These are phyloP conservation scores for Nineta flava DNA, from an alignment of 2,888 invertebrate species.

Conservation along the genomic window DNA sequence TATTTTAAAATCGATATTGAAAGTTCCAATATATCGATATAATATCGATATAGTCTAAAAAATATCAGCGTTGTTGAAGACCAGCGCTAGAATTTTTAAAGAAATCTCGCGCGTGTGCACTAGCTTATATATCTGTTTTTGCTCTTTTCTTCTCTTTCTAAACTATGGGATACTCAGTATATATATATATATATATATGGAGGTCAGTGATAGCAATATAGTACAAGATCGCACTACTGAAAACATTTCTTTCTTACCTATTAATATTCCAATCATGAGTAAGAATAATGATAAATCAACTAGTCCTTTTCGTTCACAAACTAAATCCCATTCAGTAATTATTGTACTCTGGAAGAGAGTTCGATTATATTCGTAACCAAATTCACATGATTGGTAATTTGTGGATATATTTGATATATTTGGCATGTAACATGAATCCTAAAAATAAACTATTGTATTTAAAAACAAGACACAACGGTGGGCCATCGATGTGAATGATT, in stretches of 20 bases:
- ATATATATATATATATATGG: no score
- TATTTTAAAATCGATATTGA: no score
- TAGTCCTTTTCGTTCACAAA: conserved; percentile 39
- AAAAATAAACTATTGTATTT: conserved; percentile 19
- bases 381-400: conserved; percentile 15
- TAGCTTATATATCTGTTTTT: no score
- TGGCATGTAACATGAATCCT: conserved; percentile 17
- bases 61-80: no score
- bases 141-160: no score
- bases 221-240: no score
- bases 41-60: no score
- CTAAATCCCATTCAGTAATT: conserved; percentile 46
- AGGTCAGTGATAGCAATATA: no score
- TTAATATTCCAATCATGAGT: conserved; percentile 45
- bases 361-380: conserved; percentile 35
- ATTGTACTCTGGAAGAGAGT: conserved; percentile 43
- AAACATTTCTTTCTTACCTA: conserved; percentile 30
- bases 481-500: neutral
- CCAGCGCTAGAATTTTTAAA: no score
- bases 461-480: conserved; percentile 7
- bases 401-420: conserved; percentile 16
- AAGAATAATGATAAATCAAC: conserved; percentile 40
- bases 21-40: no score
- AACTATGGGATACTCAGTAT: no score
- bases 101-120: no score